These are phyloP conservation scores for Ophraella communa DNA, from an alignment of 2,888 invertebrate genomes.

Conservation along the genomic window DNA sequence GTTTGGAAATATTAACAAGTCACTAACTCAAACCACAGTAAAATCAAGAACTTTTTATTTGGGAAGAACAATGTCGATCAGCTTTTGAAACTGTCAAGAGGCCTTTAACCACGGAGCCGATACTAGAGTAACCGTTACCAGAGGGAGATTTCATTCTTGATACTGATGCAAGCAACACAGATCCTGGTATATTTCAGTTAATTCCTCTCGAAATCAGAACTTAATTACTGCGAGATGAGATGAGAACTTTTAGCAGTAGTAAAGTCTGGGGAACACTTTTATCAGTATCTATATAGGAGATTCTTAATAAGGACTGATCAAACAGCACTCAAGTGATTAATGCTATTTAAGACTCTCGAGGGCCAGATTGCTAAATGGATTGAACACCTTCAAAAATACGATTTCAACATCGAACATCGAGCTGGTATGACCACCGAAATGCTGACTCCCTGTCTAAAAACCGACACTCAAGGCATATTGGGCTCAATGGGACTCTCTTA, in stretches of 20 bases:
- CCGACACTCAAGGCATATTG: no score
- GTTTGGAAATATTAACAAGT: no score
- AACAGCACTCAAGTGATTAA: no score
- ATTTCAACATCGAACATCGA: not conserved
- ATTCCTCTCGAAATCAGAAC: not conserved
- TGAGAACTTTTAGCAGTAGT: no score
- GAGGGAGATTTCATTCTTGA: no score
- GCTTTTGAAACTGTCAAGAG: not conserved
- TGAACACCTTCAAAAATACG: not conserved
- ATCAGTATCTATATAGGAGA: not conserved
- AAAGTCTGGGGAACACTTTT: not conserved
- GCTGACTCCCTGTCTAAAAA: not conserved
- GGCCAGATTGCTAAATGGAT: not conserved
- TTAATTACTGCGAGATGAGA: not conserved
- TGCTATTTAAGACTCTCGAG: not conserved
- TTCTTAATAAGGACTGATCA: no score
- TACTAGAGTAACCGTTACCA: no score
- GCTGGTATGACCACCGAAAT: not conserved
- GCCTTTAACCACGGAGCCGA: no score
- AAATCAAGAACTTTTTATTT: not conserved
- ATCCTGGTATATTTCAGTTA: not conserved
- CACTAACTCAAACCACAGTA: no score
- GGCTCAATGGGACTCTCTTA: no score
- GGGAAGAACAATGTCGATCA: not conserved
- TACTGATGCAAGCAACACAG: no score